Percentiles rank a stretch among this genome's conserved stretches.
Conservation (phyloP, 2,888 invertebrate genomes). For the Lepas anatifera region DNA sequence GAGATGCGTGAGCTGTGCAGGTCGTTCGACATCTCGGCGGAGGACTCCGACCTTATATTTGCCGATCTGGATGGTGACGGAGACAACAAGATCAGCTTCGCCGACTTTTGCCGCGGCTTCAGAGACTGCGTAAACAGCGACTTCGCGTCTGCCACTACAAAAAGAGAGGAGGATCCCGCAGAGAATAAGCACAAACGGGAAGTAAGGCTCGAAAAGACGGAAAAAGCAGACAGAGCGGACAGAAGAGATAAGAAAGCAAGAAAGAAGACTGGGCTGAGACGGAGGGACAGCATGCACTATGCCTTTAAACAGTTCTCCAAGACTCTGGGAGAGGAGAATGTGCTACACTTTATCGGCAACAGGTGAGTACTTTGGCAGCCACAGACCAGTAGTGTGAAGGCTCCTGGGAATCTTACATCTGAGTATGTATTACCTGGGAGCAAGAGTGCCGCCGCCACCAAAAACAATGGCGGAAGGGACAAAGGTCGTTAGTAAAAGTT, state of each 20-base stretch:
- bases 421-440: too few relatives aligned
- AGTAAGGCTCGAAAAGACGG: too few relatives aligned
- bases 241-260: neutral
- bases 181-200: too few relatives aligned
- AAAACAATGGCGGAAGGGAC: too few relatives aligned
- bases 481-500: too few relatives aligned
- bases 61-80: slow-evolving; percentile 40
- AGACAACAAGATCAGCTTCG: slow-evolving; percentile 40
- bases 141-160: slow-evolving; percentile 26
- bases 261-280: slow-evolving; percentile 25
- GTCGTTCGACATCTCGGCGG: slow-evolving; percentile 34
- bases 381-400: too few relatives aligned
- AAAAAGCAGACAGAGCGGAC: too few relatives aligned
- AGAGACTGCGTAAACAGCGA: slow-evolving; percentile 32
- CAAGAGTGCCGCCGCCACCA: too few relatives aligned
- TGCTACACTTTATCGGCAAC: slow-evolving; percentile 29
- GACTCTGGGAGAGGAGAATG: slow-evolving; percentile 30
- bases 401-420: too few relatives aligned
- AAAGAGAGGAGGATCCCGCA: too few relatives aligned
- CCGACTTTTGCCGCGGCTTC: slow-evolving; percentile 42
- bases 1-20: slow-evolving; percentile 39
- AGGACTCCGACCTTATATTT: slow-evolving; percentile 40
- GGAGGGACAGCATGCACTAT: slow-evolving; percentile 28
- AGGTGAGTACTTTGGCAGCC: slow-evolving; percentile 20
- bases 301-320: slow-evolving; percentile 32